Conservation (phyloP, 2,113 vertebrate genomes). For the pig (Sus scrofa) region DNA sequence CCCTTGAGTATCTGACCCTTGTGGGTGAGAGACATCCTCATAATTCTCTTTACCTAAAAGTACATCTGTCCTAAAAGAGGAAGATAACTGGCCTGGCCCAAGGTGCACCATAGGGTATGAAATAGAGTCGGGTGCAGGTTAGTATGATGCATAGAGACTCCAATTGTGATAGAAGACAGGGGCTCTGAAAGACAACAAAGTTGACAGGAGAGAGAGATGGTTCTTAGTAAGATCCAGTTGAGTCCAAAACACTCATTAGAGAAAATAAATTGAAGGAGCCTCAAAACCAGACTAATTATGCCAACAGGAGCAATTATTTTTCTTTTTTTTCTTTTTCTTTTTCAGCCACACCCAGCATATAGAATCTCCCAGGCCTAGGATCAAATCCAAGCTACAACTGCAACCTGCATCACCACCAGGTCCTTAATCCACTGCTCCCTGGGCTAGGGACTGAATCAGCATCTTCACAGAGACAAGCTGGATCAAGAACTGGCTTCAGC, state of each 20-base stretch:
- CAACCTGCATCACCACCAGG: no score
- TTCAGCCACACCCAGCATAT: no score
- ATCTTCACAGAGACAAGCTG: no score
- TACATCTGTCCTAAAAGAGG: background rate
- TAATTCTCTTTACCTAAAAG: background rate
- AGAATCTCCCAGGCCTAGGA: no score
- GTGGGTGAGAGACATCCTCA: background rate
- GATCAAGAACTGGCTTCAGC: no score
- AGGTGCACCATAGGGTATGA: background rate
- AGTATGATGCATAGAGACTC: background rate
- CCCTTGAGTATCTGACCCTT: background rate
- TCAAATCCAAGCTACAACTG: no score
- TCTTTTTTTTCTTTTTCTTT: no score
- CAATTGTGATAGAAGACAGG: no score
- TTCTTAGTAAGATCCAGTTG: background rate
- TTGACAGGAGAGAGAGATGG: background rate
- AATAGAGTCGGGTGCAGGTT: fast-evolving
- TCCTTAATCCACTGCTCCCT: no score
- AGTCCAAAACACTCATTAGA: background rate
- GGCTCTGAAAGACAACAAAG: background rate
- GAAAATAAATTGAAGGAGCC: background rate
- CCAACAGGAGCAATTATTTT: background rate
- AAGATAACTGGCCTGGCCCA: background rate
- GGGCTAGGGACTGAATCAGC: no score
- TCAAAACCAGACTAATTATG: background rate